phyloP scores from a whole-genome alignment of 2,888 invertebrate genomes.

The Zygothrica quintamaculata region DNA sequence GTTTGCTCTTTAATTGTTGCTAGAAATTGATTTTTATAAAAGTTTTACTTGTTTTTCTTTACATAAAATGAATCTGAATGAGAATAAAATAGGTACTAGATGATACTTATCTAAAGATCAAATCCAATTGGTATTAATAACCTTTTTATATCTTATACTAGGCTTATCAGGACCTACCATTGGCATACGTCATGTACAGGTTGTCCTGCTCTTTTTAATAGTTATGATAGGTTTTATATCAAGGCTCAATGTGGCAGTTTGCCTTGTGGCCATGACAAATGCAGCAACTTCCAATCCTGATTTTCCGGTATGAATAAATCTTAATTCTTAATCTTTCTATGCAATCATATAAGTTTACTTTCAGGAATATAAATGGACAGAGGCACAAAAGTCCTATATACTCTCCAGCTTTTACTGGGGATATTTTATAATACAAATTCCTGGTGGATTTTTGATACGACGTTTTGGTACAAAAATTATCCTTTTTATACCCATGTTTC shows the following conservation, averaged over 20 bases:
- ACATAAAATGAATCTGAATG: too few relatives aligned
- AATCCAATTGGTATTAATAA: background rate
- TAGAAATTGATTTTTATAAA: too few relatives aligned
- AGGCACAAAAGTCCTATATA: slow-evolving; percentile 86
- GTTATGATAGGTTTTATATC: slow-evolving; percentile 87
- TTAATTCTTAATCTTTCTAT: background rate
- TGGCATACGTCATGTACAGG: slow-evolving; percentile 88
- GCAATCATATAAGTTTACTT: background rate
- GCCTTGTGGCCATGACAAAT: slow-evolving; percentile 90
- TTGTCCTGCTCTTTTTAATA: slow-evolving; percentile 87
- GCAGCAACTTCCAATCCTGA: slow-evolving; percentile 84
- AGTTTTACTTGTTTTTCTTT: too few relatives aligned
- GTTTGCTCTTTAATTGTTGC: too few relatives aligned
- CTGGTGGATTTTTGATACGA: slow-evolving; percentile 88
- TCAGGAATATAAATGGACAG: slow-evolving; percentile 84
- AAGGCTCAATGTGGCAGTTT: slow-evolving; percentile 89
- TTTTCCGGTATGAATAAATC: slow-evolving; percentile 84
- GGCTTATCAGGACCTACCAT: slow-evolving; percentile 84
- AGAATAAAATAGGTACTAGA: too few relatives aligned
- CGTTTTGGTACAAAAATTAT: slow-evolving; percentile 88
- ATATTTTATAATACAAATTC: slow-evolving; percentile 87
- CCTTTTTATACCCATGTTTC: slow-evolving; percentile 86
- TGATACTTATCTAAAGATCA: too few relatives aligned
- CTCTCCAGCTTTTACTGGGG: slow-evolving; percentile 92
- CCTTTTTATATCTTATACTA: too few relatives aligned